Percentiles rank a stretch among this genome's conserved stretches.
Conservation (phyloP, 2,113 vertebrate genomes). For the Caloenas nicobarica region DNA sequence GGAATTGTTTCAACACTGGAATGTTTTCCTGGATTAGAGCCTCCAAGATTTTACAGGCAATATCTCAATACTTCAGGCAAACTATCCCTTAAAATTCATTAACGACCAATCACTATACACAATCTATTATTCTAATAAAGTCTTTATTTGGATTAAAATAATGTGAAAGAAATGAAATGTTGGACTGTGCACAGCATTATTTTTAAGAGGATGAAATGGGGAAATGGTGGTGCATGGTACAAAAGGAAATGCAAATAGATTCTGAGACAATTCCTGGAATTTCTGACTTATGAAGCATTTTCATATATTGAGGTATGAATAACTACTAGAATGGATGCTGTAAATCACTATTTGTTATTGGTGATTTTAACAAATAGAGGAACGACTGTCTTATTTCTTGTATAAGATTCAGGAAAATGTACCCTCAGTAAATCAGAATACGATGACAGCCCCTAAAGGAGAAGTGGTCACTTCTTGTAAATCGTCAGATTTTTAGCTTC, state of each 20-base stretch:
- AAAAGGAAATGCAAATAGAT: background rate
- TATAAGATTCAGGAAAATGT: background rate
- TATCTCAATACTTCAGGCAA: background rate
- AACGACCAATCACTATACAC: background rate
- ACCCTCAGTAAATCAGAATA: constrained; percentile 14
- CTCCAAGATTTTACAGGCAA: background rate
- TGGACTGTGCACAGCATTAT: background rate
- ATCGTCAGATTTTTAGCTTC: constrained; percentile 36
- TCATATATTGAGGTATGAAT: background rate
- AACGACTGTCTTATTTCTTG: constrained; percentile 7
- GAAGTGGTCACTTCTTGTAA: constrained; percentile 49
- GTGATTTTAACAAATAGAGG: background rate
- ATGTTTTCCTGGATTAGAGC: background rate
- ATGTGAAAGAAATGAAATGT: background rate
- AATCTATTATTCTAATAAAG: background rate
- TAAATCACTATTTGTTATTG: background rate
- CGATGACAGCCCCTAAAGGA: constrained; percentile 14
- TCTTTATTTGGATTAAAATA: background rate
- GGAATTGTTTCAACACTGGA: background rate
- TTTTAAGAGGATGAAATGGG: background rate
- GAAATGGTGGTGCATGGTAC: background rate
- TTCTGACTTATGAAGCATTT: background rate
- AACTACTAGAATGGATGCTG: background rate
- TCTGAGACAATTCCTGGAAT: background rate
- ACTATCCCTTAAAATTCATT: background rate